Conservation (phyloP, 2,113 vertebrate genomes). For the Leptodactylus fuscus region DNA sequence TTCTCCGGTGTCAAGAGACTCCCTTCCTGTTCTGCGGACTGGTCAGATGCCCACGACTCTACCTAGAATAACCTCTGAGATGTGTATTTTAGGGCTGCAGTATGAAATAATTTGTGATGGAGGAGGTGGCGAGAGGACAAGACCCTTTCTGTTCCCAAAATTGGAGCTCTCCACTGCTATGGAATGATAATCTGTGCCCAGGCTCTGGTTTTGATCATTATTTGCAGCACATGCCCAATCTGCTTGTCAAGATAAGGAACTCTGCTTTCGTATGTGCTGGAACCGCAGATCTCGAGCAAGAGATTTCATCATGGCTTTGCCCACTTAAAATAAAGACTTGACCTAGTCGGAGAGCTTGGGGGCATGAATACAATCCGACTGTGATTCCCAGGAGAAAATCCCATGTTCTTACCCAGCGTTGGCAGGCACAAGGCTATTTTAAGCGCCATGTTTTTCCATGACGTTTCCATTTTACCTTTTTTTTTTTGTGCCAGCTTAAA, state of each 20-base stretch:
- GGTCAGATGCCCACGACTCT: background rate
- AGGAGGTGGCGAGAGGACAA: background rate
- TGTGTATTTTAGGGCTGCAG: background rate
- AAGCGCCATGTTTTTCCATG: constrained; percentile 41
- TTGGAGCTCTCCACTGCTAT: background rate
- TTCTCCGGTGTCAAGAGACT: background rate
- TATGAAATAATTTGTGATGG: background rate
- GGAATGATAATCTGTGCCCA: background rate
- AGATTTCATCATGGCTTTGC: background rate
- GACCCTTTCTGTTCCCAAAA: constrained; percentile 24
- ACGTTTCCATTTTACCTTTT: constrained; percentile 22
- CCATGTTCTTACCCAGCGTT: constrained; percentile 20
- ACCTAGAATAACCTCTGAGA: background rate
- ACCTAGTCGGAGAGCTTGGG: background rate
- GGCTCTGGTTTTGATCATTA: constrained; percentile 17
- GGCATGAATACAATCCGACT: background rate
- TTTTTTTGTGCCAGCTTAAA: constrained; percentile 45
- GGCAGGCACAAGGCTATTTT: constrained; percentile 47
- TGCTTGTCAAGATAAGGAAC: constrained; percentile 45
- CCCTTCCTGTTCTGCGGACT: constrained; percentile 7
- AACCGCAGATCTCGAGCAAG: background rate
- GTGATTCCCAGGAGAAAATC: background rate
- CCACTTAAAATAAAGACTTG: background rate
- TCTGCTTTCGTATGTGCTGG: background rate
- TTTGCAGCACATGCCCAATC: constrained; percentile 6